phyloP scores from a whole-genome alignment of 2,113 vertebrate species.

The Apus apus region DNA sequence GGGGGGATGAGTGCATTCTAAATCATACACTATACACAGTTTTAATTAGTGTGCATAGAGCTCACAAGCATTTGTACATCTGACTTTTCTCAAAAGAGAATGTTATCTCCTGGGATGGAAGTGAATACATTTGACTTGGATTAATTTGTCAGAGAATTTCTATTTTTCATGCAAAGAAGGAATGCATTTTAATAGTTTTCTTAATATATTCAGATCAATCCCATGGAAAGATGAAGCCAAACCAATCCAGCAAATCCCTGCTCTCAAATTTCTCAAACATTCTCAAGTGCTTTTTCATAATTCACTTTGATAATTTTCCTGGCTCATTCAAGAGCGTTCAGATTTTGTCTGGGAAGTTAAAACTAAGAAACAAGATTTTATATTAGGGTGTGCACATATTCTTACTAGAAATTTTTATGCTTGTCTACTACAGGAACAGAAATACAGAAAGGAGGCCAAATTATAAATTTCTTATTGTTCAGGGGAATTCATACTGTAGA shows the following conservation, averaged over 20 bases:
- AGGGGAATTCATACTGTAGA: background rate
- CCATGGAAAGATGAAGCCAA: background rate
- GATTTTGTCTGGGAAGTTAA: background rate
- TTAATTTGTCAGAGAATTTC: slow-evolving; percentile 8
- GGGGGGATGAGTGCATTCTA: background rate
- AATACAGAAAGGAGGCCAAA: background rate
- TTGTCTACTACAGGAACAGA: background rate
- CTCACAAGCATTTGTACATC: background rate
- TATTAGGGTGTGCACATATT: background rate
- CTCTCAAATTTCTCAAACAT: background rate
- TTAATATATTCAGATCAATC: background rate
- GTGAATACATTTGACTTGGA: background rate
- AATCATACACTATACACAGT: background rate
- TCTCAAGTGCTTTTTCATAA: background rate
- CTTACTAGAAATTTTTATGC: background rate
- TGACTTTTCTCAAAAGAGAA: slow-evolving; percentile 8
- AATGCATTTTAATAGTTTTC: background rate
- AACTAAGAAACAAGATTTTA: background rate
- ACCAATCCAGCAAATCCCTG: background rate
- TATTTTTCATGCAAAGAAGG: background rate
- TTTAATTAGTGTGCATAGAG: background rate
- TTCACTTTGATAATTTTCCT: background rate
- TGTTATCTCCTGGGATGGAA: background rate
- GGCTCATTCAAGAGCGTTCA: background rate
- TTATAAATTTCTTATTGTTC: background rate